A percentile compares a stretch with the other conserved stretches of the same genome.
Conservation (phyloP, 2,113 vertebrate genomes). For the Lipophrys pholis region DNA sequence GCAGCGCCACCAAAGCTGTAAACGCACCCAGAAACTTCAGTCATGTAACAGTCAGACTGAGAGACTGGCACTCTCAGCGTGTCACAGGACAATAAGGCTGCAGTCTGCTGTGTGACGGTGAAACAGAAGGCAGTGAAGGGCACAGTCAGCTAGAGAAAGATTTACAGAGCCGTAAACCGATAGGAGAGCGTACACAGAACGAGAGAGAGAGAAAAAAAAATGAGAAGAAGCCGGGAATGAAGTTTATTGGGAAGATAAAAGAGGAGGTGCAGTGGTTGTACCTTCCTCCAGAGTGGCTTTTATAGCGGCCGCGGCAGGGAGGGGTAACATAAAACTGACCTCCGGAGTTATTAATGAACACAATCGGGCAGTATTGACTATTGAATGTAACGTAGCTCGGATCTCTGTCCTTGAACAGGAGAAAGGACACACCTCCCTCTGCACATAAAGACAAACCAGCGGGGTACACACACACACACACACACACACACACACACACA, state of each 20-base stretch:
- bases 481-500: not conserved
- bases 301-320: constrained; percentile 35
- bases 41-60: constrained; percentile 3
- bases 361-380: constrained; percentile 62
- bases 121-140: constrained; percentile 17
- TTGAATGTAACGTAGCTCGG: constrained; percentile 53
- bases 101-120: constrained; percentile 44
- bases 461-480: not conserved
- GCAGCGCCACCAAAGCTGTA: not conserved
- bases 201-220: not conserved
- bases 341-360: constrained; percentile 64
- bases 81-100: constrained; percentile 35
- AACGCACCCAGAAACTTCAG: constrained; percentile 8
- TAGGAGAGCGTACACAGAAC: not conserved
- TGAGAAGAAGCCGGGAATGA: constrained; percentile 9
- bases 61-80: constrained; percentile 20
- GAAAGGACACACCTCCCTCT: constrained; percentile 48
- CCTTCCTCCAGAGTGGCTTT: constrained; percentile 36
- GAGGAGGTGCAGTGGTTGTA: not conserved
- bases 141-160: constrained; percentile 13
- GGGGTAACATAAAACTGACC: constrained; percentile 57
- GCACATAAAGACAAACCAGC: constrained; percentile 12
- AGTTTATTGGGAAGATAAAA: constrained; percentile 29
- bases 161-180: constrained; percentile 5
- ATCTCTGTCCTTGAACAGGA: constrained; percentile 64